Base-by-base conservation (phyloP, 1,140 invertebrate genomes). In the Piezodorus guildinii region DNA sequence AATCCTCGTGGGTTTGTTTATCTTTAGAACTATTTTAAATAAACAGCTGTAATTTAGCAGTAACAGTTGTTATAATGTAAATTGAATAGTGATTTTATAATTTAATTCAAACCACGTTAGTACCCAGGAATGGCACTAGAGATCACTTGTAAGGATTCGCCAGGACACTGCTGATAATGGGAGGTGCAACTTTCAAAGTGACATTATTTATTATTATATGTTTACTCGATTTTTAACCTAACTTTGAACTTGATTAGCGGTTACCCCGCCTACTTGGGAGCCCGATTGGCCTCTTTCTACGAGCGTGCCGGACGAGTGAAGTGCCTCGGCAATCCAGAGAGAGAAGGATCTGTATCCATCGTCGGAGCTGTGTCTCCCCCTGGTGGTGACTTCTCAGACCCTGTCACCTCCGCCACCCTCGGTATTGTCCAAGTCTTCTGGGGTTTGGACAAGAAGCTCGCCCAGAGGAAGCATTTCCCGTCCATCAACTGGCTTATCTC, bases 351-450 rank as follows among this genome's bases (percentile, higher is more conserved):
- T 66, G 96, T 99, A 46, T 98, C 94, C 72, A 99, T 99, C 79
- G 97, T 99, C 49, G 97, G 97, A 72, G 97, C 97, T 72, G 96
- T 99, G 66, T 99, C 96, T 16, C 96, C 96, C 54, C 96, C 96
- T 76, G 96, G 96, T 83, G 96, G 97, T 83, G 97, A 99, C 77
- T 99, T 99, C 82, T 98, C 97, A 39, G 97, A 99, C 84, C 97
- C 97, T 65, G 97, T 99, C 25, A 99, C 97, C 6, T 95, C 96
- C 9, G 96, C 96, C 64, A 99, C 97, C 23, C 83, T 99, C 59
- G 93, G 95, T 85, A 99, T 99, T 75, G 96, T 99, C 21, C 96
- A 99, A 80, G 97, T 99, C 74, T 98, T 98, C 81, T 99, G 96
- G 96, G 97, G 97, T 71, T 80, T 99, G 69, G 97, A 99, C 75